Base-by-base conservation (phyloP, 1,140 invertebrate species). In the Wasmannia auropunctata region DNA sequence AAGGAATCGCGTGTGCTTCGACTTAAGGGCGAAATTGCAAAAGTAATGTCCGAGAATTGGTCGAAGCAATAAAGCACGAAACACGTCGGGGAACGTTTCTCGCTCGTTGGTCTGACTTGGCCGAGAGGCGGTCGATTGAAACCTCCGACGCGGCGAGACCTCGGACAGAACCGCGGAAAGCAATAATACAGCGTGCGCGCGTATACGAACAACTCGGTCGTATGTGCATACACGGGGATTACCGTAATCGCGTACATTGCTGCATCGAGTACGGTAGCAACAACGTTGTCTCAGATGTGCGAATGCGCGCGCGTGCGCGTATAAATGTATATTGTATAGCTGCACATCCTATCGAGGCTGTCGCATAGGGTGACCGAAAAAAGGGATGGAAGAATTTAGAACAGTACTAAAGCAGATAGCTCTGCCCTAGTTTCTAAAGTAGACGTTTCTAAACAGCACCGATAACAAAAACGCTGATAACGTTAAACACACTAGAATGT, bases 251-350 rank as follows among this genome's bases (percentile, higher is more conserved):
- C 76, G 3, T 28, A 65, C 60, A 65, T 79, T 34, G 75, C 58
- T 22, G 34, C 11, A 25, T 40, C 51, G 72, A 40, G 8, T n/a
- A 51, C 19, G n/a, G n/a, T 31, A 8, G n/a, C 14, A 28, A 49
- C 31, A 22, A 56, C 51, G 14, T 25, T 37, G 54, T 14, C 25
- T 37, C 49, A 19, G 51, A 25, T 0, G 28, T 43, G 54, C 8
- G 54, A 40, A 60, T n/a, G 34, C 72, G 34, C 51, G 51, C 14
- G n/a, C 34, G 54, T 22, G 70, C 19, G 31, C 19, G 16, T 4
- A 75, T 72, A 58, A 76, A 76, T 76, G 28, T 60, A 60, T 76
- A n/a, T n/a, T n/a, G n/a, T n/a, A n/a, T 60, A 43, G 43, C 43
- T 46, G 43, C 43, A 46, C 46, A 51, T 14, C 46, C 46, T 49